Evolutionary conservation across 1,140 invertebrate genomes (phyloP).

Genomic region (Papilio helenus): DNA sequence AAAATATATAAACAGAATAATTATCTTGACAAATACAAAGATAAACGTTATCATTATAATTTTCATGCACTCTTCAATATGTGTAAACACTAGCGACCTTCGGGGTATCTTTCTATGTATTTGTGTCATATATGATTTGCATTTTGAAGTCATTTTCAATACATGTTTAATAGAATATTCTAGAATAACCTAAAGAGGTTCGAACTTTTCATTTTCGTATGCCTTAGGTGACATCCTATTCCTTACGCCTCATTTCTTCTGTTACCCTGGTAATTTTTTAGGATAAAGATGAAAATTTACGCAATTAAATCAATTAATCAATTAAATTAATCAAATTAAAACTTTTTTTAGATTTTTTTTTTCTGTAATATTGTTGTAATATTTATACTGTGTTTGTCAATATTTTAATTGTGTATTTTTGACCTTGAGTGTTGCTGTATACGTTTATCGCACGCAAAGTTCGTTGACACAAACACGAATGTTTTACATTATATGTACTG

Average conservation of each 20-base stretch:
- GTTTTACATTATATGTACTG: constrained; percentile 5
- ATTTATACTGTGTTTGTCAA: too few relatives aligned
- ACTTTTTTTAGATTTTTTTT: too few relatives aligned
- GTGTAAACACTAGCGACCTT: constrained; percentile 29
- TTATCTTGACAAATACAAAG: constrained; percentile 28
- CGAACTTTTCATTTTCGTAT: neutral
- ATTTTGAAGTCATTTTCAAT: neutral
- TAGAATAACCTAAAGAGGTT: neutral
- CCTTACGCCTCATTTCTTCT: neutral
- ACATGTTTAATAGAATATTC: neutral
- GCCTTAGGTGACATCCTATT: neutral
- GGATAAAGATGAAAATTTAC: neutral
- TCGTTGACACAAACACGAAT: constrained; percentile 20
- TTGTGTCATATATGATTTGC: constrained; percentile 13
- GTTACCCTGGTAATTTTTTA: neutral
- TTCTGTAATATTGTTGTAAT: too few relatives aligned
- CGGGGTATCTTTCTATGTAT: constrained; percentile 9
- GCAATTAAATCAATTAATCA: neutral
- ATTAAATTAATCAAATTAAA: too few relatives aligned
- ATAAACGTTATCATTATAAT: constrained; percentile 25
- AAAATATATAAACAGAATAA: constrained; percentile 20
- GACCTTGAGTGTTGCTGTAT: constrained; percentile 18
- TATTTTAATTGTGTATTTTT: neutral
- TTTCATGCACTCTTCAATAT: constrained; percentile 26
- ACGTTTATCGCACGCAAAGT: constrained; percentile 20